A percentile compares a stretch with the other conserved stretches of the same genome.
Conservation (phyloP, 2,113 vertebrate genomes). For the Stercorarius parasiticus region DNA sequence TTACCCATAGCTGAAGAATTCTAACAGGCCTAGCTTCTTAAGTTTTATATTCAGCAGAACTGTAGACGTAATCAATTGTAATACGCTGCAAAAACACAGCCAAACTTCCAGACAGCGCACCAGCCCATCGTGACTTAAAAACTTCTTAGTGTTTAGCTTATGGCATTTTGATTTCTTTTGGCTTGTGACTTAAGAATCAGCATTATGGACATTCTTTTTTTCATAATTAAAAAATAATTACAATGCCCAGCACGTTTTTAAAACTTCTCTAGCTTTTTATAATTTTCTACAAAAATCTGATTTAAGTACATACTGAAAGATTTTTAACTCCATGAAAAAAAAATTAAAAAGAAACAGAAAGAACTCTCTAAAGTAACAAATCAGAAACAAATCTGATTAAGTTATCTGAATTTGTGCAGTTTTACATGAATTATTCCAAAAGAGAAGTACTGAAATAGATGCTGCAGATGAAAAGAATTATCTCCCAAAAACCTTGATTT, state of each 20-base stretch:
- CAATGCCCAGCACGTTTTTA: neutral
- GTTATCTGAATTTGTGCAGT: neutral
- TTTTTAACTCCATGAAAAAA: neutral
- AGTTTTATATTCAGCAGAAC: neutral
- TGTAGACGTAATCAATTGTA: neutral
- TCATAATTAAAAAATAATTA: constrained; percentile 25
- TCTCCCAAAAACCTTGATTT: constrained; percentile 3
- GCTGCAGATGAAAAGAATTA: neutral
- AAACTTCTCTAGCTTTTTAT: neutral
- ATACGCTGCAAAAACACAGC: constrained; percentile 18
- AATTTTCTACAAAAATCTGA: neutral
- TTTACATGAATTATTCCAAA: neutral
- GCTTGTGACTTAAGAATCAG: constrained; percentile 4
- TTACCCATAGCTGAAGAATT: neutral
- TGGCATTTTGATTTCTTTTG: constrained; percentile 27
- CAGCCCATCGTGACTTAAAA: constrained; percentile 29
- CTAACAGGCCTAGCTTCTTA: neutral
- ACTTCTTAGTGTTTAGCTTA: constrained; percentile 19
- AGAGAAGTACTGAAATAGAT: neutral
- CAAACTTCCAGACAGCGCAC: constrained; percentile 27
- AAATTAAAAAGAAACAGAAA: neutral
- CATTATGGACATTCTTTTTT: neutral
- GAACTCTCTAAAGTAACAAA: neutral
- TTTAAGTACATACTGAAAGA: neutral
- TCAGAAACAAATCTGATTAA: constrained; percentile 5